Conservation (phyloP, 2,113 vertebrate genomes). For the Seriola dumerili region DNA sequence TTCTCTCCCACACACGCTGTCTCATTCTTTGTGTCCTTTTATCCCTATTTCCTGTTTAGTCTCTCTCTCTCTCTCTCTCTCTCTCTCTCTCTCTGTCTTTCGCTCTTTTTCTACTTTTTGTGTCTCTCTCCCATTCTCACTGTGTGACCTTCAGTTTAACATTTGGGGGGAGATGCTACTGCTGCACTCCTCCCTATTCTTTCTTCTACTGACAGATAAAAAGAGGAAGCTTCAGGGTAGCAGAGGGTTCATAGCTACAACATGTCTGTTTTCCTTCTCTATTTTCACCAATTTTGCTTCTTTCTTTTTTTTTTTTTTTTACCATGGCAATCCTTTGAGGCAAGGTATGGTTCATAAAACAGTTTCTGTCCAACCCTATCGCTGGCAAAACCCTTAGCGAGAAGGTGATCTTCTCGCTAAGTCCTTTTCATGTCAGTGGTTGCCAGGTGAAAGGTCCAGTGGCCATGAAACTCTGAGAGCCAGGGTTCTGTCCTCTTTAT, state of each 20-base stretch:
- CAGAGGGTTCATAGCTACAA: neutral
- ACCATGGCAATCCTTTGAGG: neutral
- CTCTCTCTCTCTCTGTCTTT: conserved; percentile 15
- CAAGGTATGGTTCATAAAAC: neutral
- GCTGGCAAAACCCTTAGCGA: neutral
- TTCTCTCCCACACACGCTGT: conserved; percentile 36
- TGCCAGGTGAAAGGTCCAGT: conserved; percentile 35
- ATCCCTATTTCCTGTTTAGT: conserved; percentile 12
- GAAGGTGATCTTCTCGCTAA: neutral
- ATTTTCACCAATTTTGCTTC: neutral
- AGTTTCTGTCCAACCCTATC: neutral
- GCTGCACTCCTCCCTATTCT: neutral
- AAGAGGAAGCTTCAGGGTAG: conserved; percentile 12
- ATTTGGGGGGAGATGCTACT: neutral
- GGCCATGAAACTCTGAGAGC: neutral
- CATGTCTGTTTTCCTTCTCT: neutral
- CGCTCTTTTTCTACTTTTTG: neutral
- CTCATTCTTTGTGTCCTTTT: conserved; percentile 2
- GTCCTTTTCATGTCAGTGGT: conserved; percentile 26
- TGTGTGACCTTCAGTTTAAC: conserved; percentile 30
- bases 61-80: neutral
- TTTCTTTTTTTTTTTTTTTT: neutral
- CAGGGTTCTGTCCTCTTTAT: neutral
- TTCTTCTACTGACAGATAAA: conserved; percentile 2
- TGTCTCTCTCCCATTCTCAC: conserved; percentile 8